Conservation (phyloP, 2,888 invertebrate genomes). For the Protodeltote pygarga region DNA sequence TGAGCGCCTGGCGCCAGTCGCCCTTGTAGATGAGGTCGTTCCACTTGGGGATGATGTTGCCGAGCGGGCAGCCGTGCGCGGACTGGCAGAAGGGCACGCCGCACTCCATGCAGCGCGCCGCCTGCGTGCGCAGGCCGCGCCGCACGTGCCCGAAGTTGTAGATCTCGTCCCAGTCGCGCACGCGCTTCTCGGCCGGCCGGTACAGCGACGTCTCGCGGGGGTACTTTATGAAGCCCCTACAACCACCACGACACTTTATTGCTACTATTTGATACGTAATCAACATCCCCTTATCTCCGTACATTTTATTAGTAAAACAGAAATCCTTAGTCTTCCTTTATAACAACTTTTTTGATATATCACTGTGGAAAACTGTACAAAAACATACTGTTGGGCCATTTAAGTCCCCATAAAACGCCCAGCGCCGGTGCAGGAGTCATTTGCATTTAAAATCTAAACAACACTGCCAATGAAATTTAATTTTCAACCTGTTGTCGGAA, state of each 20-base stretch:
- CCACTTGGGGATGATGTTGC: conserved; percentile 99
- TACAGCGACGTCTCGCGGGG: conserved; percentile 95
- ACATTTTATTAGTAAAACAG: no score
- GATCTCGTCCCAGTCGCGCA: conserved; percentile 99
- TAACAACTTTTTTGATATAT: no score
- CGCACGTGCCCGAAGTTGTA: conserved; percentile 95
- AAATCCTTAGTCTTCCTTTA: no score
- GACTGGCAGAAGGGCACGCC: conserved; percentile 97
- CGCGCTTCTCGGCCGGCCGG: conserved; percentile 93
- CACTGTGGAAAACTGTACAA: no score
- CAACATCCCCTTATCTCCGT: no score
- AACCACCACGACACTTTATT: not conserved
- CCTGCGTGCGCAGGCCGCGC: conserved; percentile 95
- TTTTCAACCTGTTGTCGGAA: no score
- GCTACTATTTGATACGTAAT: no score
- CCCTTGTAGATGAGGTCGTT: conserved; percentile 98
- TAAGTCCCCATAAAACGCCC: no score
- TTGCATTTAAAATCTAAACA: no score
- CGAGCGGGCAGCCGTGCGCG: conserved; percentile 97
- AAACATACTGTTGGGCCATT: no score
- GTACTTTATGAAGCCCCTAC: conserved; percentile 98
- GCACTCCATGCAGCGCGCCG: conserved; percentile 99
- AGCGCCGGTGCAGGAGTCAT: no score
- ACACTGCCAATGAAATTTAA: no score
- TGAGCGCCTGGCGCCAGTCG: conserved; percentile 97